Base-by-base conservation (phyloP, 1,140 invertebrate species). In the Maconellicoccus hirsutus region DNA sequence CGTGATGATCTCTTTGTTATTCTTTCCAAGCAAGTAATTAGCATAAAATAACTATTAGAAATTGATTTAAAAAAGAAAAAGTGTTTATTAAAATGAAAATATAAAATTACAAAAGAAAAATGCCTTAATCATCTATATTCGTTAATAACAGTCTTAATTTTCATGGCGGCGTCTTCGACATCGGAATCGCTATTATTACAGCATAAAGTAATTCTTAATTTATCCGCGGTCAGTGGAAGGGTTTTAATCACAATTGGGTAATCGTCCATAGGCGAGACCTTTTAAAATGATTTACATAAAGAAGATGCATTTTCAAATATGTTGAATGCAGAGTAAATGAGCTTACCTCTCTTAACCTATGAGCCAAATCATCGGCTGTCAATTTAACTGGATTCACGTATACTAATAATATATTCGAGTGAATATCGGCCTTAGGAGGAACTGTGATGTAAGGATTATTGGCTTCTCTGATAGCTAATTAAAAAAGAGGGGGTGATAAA, bases 391-490 rank as follows among this genome's bases (percentile, higher is more conserved):
- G 25, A 66, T 66, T 66, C 3, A 25, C 10, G 10, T 26, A 26
- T 6, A 66, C 25, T 4, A 66, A 14, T 10, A 66, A 26, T 16
- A 66, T 66, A 66, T 66, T 66, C 22, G 61, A 25, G 16, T 66
- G 61, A 6, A 66, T 66, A 66, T 26, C 61, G 1, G 21, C 4
- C 10, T 2, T 12, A 66, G 61, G 61, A 22, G 61, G 61, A 23
- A 66, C 61, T 12, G 61, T 66, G 8, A 66, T 16, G 25, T 66
- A 16, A 66, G 61, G 61, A 25, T 66, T 66, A 26, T 66, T 66
- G 3, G 25, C 25, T 66, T 66, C 61, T 25, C 61, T 2, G 19
- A 66, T 66, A 23, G 61, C 61, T 66, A 33, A 33, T 33, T 12
- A 33, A 33, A 12, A 12, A 33, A 12, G 12, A 33, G 3, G 4